These are phyloP conservation scores for Pseudochirops cupreus DNA, from an alignment of 2,797 vertebrate genomes.

Conservation along the genomic window DNA sequence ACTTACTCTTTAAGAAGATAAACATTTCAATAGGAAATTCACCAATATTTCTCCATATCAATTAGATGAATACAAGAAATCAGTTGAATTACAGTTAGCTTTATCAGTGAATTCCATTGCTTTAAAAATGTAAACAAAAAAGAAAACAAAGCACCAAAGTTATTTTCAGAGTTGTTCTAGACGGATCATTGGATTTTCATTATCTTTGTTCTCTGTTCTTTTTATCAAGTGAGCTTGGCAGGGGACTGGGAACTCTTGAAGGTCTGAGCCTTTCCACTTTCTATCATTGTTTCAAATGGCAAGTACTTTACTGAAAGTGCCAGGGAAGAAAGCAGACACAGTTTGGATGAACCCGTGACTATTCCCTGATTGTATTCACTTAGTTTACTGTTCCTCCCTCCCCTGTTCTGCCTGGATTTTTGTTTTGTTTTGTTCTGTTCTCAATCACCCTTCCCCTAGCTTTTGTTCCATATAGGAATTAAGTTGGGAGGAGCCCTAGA, in stretches of 20 bases:
- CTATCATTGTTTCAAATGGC: not conserved
- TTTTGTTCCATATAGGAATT: not conserved
- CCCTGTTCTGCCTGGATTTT: accelerated
- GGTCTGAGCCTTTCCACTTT: not conserved
- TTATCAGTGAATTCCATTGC: not conserved
- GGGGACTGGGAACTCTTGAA: not conserved
- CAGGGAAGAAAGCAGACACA: not conserved
- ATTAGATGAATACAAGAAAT: not conserved
- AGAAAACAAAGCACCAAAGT: not conserved
- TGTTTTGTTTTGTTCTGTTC: not conserved
- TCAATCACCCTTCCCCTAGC: not conserved
- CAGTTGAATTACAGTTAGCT: not conserved
- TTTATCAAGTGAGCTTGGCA: not conserved
- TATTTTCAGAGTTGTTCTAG: not conserved
- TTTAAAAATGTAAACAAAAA: not conserved
- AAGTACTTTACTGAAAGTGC: not conserved
- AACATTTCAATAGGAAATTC: not conserved
- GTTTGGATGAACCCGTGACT: not conserved
- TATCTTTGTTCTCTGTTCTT: not conserved
- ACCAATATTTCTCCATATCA: not conserved
- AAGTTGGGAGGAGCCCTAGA: not conserved
- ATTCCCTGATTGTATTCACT: not conserved
- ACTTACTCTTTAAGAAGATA: not conserved
- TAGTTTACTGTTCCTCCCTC: not conserved
- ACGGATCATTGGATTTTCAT: not conserved